These are phyloP conservation scores for Stigmatopora argus DNA, from an alignment of 2,113 vertebrate genomes.

Conservation along the genomic window DNA sequence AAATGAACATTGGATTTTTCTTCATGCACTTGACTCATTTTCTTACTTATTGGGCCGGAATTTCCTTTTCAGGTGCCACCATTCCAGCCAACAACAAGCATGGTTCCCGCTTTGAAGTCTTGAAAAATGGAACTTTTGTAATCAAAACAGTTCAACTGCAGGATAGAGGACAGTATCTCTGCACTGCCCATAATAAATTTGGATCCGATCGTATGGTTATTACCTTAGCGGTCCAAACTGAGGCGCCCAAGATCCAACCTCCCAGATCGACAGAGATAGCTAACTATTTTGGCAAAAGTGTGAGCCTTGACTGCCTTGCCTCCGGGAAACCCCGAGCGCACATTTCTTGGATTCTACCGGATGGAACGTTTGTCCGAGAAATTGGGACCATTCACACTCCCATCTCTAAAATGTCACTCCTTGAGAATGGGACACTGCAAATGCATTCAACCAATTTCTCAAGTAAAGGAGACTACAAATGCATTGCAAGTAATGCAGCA, in stretches of 20 bases:
- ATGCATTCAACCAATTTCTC: constrained; percentile 68
- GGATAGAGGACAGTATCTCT: constrained; percentile 76
- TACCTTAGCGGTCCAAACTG: constrained; percentile 67
- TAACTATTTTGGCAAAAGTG: constrained; percentile 59
- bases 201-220: constrained; percentile 71
- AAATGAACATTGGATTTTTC: not conserved
- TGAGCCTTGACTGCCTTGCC: constrained; percentile 64
- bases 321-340: constrained; percentile 69
- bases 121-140: constrained; percentile 72
- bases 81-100: constrained; percentile 69
- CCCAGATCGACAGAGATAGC: constrained; percentile 53
- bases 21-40: not conserved
- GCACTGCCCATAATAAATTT: constrained; percentile 66
- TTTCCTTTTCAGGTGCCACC: constrained; percentile 61
- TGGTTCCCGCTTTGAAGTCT: constrained; percentile 72
- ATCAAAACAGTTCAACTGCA: constrained; percentile 72
- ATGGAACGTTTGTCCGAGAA: constrained; percentile 67
- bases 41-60: not conserved
- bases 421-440: constrained; percentile 70
- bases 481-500: constrained; percentile 75
- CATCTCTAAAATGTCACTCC: constrained; percentile 52
- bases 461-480: constrained; percentile 74
- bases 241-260: constrained; percentile 63
- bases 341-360: constrained; percentile 75
- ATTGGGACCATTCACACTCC: constrained; percentile 25